Evolutionary conservation across 2,797 vertebrate genomes (phyloP).

Genomic region (Chelmon rostratus): DNA sequence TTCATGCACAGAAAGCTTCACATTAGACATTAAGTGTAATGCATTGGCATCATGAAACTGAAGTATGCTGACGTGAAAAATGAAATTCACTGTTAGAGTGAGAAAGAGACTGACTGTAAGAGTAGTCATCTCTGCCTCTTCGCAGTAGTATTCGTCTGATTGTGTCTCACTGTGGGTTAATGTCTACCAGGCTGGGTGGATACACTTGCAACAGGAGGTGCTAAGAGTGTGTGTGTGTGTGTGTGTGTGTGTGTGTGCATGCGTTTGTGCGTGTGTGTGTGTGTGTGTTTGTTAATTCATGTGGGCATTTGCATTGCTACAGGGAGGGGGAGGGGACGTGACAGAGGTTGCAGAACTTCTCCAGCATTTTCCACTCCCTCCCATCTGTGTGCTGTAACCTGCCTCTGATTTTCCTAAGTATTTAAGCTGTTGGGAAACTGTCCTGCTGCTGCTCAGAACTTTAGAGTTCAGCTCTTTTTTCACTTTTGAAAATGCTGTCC

Average conservation of each 20-base stretch:
- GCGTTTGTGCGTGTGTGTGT: no score
- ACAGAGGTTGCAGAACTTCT: slow-evolving; percentile 37
- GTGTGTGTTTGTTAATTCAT: no score
- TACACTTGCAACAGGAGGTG: slow-evolving; percentile 27
- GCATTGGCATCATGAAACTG: background rate
- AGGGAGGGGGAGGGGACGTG: slow-evolving; percentile 2
- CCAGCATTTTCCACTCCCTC: slow-evolving; percentile 56
- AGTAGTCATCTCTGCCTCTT: background rate
- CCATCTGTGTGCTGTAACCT: slow-evolving; percentile 51
- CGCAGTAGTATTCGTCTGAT: slow-evolving; percentile 21
- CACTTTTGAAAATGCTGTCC: slow-evolving; percentile 19
- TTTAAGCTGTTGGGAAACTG: slow-evolving; percentile 64
- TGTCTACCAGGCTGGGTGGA: slow-evolving; percentile 41
- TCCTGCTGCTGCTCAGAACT: slow-evolving; percentile 19
- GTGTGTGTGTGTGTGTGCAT: slow-evolving; percentile 7
- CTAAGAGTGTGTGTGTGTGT: slow-evolving; percentile 5
- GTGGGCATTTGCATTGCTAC: slow-evolving; percentile 7
- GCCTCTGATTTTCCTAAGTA: slow-evolving; percentile 52
- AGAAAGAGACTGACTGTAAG: background rate
- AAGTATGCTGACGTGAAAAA: background rate
- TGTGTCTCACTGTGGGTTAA: slow-evolving; percentile 34
- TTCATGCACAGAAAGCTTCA: background rate
- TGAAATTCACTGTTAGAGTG: background rate
- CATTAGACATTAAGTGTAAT: no score
- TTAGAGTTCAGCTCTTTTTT: slow-evolving; percentile 23